Percentiles rank a stretch among this genome's conserved stretches.
These are phyloP conservation scores for Bombus superbus DNA, from an alignment of 1,140 invertebrate genomes.

Conservation along the genomic window DNA sequence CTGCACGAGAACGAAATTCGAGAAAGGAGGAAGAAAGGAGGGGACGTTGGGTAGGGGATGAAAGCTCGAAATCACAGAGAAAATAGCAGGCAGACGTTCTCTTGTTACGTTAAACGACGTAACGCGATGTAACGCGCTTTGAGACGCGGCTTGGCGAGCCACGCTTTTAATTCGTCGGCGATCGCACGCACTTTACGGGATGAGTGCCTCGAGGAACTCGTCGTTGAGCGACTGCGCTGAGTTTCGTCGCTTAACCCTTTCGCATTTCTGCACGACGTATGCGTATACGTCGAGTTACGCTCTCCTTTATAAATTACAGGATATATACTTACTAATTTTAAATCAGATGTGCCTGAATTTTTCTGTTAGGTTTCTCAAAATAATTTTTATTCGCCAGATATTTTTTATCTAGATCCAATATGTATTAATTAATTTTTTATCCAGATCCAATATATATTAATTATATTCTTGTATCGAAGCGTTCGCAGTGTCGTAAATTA, in stretches of 20 bases:
- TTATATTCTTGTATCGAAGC: too few species aligned
- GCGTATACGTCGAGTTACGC: neutral
- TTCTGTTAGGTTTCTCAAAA: neutral
- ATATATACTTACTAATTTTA: too few species aligned
- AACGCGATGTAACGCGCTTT: slow-evolving; percentile 28
- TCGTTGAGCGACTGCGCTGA: neutral
- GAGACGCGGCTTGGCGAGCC: slow-evolving; percentile 25
- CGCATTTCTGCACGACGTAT: neutral
- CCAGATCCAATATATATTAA: too few species aligned
- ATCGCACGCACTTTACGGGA: neutral
- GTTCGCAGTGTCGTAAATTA: too few species aligned
- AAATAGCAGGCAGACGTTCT: slow-evolving; percentile 17
- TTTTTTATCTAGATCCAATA: too few species aligned
- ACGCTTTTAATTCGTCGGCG: slow-evolving; percentile 29
- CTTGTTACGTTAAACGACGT: slow-evolving; percentile 34
- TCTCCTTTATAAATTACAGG: neutral
- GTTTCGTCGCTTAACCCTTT: neutral
- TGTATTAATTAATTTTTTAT: too few species aligned
- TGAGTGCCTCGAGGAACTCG: neutral
- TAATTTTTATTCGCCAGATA: too few species aligned
- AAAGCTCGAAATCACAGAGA: slow-evolving; percentile 35
- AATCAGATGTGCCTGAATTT: neutral
- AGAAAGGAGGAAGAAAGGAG: neutral
- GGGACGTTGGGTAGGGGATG: neutral
- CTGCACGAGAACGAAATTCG: slow-evolving; percentile 8